Evolutionary conservation across 2,113 vertebrate species (phyloP).

Genomic region (Rhinoptilus africanus): DNA sequence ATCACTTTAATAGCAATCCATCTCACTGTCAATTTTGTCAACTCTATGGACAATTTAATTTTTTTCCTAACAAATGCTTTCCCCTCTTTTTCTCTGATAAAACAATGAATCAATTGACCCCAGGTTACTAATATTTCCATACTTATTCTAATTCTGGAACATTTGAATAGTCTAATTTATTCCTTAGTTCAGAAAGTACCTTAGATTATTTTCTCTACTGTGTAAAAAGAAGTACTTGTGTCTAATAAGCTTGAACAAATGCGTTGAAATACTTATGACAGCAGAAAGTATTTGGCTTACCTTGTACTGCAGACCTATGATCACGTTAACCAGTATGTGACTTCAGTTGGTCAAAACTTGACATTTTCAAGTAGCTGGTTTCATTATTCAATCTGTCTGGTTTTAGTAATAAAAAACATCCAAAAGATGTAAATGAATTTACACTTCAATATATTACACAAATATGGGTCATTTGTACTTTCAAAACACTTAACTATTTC

Average conservation of each 20-base stretch:
- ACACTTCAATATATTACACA: not conserved
- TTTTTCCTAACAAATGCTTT: not conserved
- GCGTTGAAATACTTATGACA: not conserved
- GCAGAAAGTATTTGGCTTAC: not conserved
- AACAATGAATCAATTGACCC: slow-evolving; percentile 26
- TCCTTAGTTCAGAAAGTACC: not conserved
- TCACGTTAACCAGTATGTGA: not conserved
- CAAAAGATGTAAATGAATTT: not conserved
- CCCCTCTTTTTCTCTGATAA: not conserved
- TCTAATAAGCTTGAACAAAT: not conserved
- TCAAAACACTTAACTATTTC: not conserved
- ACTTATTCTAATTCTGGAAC: not conserved
- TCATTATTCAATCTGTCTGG: not conserved
- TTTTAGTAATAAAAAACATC: not conserved
- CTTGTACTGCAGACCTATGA: not conserved
- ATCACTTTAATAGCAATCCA: slow-evolving; percentile 48
- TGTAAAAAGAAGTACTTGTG: not conserved
- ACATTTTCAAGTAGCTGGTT: not conserved
- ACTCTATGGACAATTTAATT: not conserved
- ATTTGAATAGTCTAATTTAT: not conserved
- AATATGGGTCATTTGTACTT: not conserved
- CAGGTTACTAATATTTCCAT: not conserved
- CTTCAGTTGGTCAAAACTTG: not conserved
- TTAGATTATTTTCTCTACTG: not conserved
- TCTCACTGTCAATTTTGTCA: slow-evolving; percentile 30